phyloP scores from a whole-genome alignment of 2,888 invertebrate genomes.

The Pyrgus malvae region DNA sequence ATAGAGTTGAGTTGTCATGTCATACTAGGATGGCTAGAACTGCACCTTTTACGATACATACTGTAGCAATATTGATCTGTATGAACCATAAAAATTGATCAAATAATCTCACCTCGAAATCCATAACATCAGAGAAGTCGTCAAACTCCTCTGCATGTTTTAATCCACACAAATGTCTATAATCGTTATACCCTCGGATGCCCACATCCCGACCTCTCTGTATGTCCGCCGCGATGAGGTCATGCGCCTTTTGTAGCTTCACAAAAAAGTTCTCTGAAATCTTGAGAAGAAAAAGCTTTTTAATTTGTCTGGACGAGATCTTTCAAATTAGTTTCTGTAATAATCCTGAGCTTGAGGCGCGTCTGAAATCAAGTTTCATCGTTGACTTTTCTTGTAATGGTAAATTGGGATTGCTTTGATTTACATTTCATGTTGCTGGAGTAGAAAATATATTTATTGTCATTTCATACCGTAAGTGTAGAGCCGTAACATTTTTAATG shows the following conservation, averaged over 20 bases:
- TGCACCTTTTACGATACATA: too few relatives aligned
- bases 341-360: not conserved
- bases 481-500: too few relatives aligned
- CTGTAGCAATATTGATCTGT: too few relatives aligned
- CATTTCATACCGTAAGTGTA: too few relatives aligned
- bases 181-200: conserved; percentile 60
- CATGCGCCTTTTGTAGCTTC: conserved; percentile 52
- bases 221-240: conserved; percentile 54
- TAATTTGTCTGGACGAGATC: not conserved
- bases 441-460: too few relatives aligned
- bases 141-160: conserved; percentile 53
- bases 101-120: conserved; percentile 52
- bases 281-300: conserved; percentile 35
- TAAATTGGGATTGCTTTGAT: not conserved
- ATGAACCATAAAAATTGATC: too few relatives aligned
- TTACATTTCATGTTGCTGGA: too few relatives aligned
- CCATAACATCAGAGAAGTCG: conserved; percentile 59
- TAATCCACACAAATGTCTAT: conserved; percentile 55
- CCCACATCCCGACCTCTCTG: conserved; percentile 64
- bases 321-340: not conserved
- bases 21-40: too few relatives aligned
- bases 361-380: not conserved
- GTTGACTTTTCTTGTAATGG: not conserved
- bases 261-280: conserved; percentile 59
- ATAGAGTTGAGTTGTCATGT: too few relatives aligned